phyloP scores from a whole-genome alignment of 2,113 vertebrate species.

The Centropus bengalensis region DNA sequence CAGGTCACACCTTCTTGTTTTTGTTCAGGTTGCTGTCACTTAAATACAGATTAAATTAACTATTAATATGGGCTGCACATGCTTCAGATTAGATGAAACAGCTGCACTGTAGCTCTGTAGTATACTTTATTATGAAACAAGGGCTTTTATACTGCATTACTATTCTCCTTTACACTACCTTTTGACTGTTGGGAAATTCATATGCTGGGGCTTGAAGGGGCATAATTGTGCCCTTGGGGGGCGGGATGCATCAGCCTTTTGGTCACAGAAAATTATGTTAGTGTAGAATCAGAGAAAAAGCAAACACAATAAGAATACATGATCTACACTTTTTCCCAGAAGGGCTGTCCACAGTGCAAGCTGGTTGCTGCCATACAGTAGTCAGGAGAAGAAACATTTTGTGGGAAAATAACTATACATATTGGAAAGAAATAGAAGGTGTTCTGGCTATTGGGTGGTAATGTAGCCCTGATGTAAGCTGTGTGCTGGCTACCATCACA shows the following conservation, averaged over 20 bases:
- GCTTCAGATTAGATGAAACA: constrained; percentile 68
- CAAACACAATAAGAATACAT: neutral
- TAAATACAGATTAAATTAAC: constrained; percentile 75
- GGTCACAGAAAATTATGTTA: constrained; percentile 41
- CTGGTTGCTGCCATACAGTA: neutral
- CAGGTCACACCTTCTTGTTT: constrained; percentile 77
- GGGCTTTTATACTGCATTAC: constrained; percentile 62
- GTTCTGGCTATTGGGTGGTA: neutral
- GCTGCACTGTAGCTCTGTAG: constrained; percentile 44
- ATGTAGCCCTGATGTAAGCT: neutral
- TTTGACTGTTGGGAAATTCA: constrained; percentile 19
- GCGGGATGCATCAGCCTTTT: neutral
- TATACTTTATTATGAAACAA: constrained; percentile 63
- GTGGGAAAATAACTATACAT: neutral
- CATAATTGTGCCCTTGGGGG: neutral
- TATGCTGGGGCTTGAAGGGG: neutral
- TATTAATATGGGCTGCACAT: constrained; percentile 73
- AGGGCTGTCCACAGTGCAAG: neutral
- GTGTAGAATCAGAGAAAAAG: constrained; percentile 13
- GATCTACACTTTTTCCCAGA: neutral
- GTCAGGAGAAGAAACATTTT: neutral
- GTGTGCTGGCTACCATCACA: neutral
- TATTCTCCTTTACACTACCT: constrained; percentile 19
- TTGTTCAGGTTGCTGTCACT: constrained; percentile 62
- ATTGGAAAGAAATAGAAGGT: neutral